Evolutionary conservation across 2,113 vertebrate species (phyloP).

Genomic region (Tragelaphus strepsiceros): DNA sequence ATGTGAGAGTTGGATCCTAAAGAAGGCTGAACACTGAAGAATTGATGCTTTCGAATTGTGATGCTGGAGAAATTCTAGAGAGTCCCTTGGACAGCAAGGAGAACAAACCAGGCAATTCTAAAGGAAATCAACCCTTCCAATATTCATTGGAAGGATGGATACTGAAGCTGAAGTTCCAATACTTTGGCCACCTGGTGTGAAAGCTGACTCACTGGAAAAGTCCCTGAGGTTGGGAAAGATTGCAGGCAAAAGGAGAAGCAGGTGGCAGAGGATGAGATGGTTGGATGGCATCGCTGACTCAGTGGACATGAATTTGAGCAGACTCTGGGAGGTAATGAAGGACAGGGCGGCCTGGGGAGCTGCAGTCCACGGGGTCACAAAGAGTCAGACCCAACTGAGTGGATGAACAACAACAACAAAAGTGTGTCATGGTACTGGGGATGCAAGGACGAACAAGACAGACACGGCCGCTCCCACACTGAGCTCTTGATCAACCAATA

Average conservation of each 20-base stretch:
- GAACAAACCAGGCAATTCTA: background rate
- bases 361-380: background rate
- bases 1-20: background rate
- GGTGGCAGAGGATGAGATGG: background rate
- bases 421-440: background rate
- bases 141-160: background rate
- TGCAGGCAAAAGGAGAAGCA: background rate
- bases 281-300: background rate
- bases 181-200: background rate
- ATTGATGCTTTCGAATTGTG: background rate
- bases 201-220: background rate
- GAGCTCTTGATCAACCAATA: background rate
- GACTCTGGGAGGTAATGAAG: background rate
- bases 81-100: background rate
- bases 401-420: background rate
- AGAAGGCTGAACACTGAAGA: background rate
- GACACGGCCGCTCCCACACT: accelerated
- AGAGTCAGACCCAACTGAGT: background rate
- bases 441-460: background rate
- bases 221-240: background rate
- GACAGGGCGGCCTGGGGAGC: background rate
- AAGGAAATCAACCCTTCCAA: background rate
- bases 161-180: background rate
- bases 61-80: background rate
- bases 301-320: background rate